Conservation (phyloP, 2,888 invertebrate species). For the Hoplodrina blanda region DNA sequence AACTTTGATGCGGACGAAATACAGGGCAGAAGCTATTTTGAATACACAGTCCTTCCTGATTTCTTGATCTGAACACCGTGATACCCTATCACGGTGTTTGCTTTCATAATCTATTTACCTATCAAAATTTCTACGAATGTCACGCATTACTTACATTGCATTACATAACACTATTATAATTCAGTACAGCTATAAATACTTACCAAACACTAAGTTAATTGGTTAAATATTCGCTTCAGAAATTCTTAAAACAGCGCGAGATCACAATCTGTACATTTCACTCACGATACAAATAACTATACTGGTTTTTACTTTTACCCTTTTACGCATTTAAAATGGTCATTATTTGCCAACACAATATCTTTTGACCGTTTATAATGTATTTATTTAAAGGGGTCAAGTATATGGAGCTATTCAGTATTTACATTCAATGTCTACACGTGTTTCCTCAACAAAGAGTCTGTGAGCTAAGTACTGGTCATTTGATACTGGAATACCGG, state of each 20-base stretch:
- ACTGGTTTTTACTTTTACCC: constrained; percentile 3
- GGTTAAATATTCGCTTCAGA: too few species aligned
- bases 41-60: too few species aligned
- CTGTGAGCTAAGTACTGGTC: constrained; percentile 18
- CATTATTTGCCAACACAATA: constrained; percentile 14
- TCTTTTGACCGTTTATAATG: neutral
- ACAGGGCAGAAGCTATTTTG: too few species aligned
- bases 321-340: neutral
- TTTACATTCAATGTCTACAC: constrained; percentile 3
- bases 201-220: too few species aligned
- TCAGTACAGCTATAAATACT: too few species aligned
- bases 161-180: too few species aligned
- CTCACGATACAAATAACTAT: constrained; percentile 28
- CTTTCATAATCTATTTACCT: too few species aligned
- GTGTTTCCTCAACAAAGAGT: constrained; percentile 18
- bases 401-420: constrained; percentile 12
- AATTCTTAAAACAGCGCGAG: constrained; percentile 15
- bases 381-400: constrained; percentile 7
- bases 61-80: too few species aligned
- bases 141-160: constrained; percentile 24
- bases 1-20: too few species aligned
- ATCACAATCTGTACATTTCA: constrained; percentile 38
- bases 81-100: too few species aligned
- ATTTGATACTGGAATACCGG: constrained; percentile 19
- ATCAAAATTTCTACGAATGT: neutral